Conservation (phyloP, 2,888 invertebrate genomes). For the Perdita meconis region DNA sequence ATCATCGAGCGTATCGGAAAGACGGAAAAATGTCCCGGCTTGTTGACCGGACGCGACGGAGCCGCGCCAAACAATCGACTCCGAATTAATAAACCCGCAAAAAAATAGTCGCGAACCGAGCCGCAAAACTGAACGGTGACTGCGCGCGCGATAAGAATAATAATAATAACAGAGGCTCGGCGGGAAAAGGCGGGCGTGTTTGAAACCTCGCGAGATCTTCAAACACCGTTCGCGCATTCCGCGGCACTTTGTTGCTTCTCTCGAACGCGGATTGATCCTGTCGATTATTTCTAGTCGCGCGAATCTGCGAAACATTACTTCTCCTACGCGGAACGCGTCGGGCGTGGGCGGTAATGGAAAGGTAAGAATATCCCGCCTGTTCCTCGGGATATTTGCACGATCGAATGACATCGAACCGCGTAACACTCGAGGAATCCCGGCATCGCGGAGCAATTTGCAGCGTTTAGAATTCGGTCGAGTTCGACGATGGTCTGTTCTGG, state of each 20-base stretch:
- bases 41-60: not conserved
- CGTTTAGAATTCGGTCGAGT: not conserved
- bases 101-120: not conserved
- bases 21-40: conserved; percentile 1
- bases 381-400: conserved; percentile 22
- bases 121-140: not conserved
- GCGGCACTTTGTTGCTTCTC: conserved; percentile 34
- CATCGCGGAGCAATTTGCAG: not conserved
- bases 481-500: not conserved
- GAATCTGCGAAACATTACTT: conserved; percentile 61
- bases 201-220: conserved; percentile 23
- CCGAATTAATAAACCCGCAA: too few species aligned
- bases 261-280: conserved; percentile 32
- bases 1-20: not conserved
- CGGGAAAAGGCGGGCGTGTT: conserved; percentile 11
- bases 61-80: not conserved
- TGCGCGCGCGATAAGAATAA: too few species aligned
- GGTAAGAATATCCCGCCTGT: conserved; percentile 52
- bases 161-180: not conserved
- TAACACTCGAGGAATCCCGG: conserved; percentile 20
- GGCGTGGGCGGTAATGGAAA: conserved; percentile 58
- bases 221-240: conserved; percentile 25
- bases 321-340: conserved; percentile 25
- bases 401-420: conserved; percentile 39
- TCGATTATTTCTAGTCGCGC: conserved; percentile 62